Evolutionary conservation across 2,888 invertebrate species (phyloP), one percentile per base, ranked within the genome.

Genomic region (Palloptera scutellata): DNA sequence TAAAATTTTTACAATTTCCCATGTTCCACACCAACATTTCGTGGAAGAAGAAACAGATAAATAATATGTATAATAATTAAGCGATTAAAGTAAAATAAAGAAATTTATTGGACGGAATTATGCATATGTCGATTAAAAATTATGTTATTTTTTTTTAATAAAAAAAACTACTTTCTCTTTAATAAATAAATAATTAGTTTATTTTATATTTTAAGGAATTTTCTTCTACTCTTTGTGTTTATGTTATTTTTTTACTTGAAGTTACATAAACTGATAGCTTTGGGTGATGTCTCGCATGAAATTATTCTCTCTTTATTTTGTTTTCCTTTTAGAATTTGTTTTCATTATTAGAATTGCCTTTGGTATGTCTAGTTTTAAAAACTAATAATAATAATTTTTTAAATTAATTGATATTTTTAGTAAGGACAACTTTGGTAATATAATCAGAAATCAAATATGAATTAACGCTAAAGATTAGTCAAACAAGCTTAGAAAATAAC

Each of bases 341-440:
- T 63, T 59, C 61, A 66, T 69, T 57, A 64, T 51, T 64, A 58
- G 58, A 58, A 58, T 64, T 79, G 81, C 79, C 82, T 82, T 82
- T 82, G 82, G 82, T 82, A 82, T 82, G 77, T 81, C 81, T 81
- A 81, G 81, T 81, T 79, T 74, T 74, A 73, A 62, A 72, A 72
- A 73, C 71, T 77, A 74, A 75, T 71, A 55, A 65, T 45, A 53
- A 54, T 61, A 62, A 62, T 58, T 68, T 68, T 64, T 58, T 60
- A 59, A 58, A 51, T 57, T 61, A 55, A 52, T 69, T 64, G 51
- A 55, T 41, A 74, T 75, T 76, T 77, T 81, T 78, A 81, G 77
- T 82, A 83, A 83, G 79, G 82, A 83, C 83, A 83, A 83, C 83
- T 83, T 83, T 83, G 83, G 84, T 83, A 81, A 81, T 70, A 70